Evolutionary conservation across 1,140 invertebrate genomes (phyloP).

Genomic region (Drosophila virilis): DNA sequence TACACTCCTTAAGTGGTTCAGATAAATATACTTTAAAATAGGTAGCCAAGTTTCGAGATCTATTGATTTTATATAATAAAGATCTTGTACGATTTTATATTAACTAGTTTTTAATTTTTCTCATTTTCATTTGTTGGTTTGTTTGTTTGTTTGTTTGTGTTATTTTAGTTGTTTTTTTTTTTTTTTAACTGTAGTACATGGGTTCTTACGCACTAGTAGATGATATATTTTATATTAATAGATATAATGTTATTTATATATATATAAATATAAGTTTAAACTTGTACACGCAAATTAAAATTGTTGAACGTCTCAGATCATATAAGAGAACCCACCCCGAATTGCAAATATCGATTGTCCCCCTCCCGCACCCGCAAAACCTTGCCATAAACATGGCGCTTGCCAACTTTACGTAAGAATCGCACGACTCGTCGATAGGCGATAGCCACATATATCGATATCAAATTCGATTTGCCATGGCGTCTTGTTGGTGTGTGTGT

Average conservation of each 20-base stretch:
- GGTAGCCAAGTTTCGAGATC: too few relatives aligned
- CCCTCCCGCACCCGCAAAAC: constrained; percentile 16
- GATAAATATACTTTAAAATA: too few relatives aligned
- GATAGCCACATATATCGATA: constrained; percentile 18
- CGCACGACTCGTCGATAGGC: constrained; percentile 5
- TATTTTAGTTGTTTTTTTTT: constrained; percentile 45
- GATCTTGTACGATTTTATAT: constrained; percentile 52
- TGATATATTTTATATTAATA: constrained; percentile 72
- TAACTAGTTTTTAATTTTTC: constrained; percentile 80
- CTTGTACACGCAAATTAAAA: constrained; percentile 78
- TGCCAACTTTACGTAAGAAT: constrained; percentile 15
- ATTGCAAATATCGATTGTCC: constrained; percentile 9
- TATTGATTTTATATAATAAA: not conserved
- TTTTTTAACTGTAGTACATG: constrained; percentile 79
- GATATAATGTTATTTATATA: constrained; percentile 42
- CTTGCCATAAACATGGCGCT: not conserved
- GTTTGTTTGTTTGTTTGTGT: constrained; percentile 56
- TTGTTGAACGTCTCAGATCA: constrained; percentile 58
- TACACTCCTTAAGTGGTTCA: too few relatives aligned
- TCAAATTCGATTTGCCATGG: constrained; percentile 15
- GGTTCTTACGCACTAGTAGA: constrained; percentile 67
- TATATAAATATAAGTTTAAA: constrained; percentile 79
- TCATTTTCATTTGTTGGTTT: constrained; percentile 74
- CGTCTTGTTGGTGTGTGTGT: constrained; percentile 15
- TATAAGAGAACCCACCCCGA: constrained; percentile 29